Percentiles rank a stretch among this genome's conserved stretches.
phyloP scores from a whole-genome alignment of 1,140 invertebrate genomes.

The Ceratosolen solmsi region DNA sequence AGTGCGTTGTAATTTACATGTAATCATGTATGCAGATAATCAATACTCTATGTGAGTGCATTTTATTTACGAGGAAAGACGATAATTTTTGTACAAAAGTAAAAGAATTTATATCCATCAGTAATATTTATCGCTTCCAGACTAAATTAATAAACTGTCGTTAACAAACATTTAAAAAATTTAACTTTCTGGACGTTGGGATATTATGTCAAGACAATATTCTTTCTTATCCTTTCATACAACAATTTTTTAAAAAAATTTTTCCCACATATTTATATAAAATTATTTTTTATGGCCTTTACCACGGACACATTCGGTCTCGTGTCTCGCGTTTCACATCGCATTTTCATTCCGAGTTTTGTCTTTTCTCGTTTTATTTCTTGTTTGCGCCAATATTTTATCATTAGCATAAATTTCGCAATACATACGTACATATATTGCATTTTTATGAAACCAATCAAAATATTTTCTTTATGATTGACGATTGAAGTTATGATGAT shows the following conservation, averaged over 20 bases:
- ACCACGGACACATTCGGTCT: background rate
- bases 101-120: background rate
- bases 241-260: background rate
- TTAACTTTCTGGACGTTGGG: background rate
- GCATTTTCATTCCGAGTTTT: background rate
- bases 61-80: background rate
- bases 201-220: background rate
- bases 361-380: background rate
- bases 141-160: background rate
- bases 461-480: too few relatives aligned
- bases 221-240: background rate
- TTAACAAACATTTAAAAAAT: background rate
- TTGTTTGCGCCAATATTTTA: background rate
- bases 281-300: background rate
- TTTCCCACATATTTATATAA: background rate
- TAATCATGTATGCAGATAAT: background rate
- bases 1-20: background rate
- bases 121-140: background rate
- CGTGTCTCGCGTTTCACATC: background rate
- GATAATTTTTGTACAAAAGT: background rate
- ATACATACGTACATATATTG: too few relatives aligned
- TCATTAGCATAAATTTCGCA: background rate
- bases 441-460: too few relatives aligned
- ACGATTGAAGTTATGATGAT: too few relatives aligned
- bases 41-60: background rate